These are phyloP conservation scores for Nemapogon koenigi DNA, from an alignment of 2,888 invertebrate genomes.

Conservation along the genomic window DNA sequence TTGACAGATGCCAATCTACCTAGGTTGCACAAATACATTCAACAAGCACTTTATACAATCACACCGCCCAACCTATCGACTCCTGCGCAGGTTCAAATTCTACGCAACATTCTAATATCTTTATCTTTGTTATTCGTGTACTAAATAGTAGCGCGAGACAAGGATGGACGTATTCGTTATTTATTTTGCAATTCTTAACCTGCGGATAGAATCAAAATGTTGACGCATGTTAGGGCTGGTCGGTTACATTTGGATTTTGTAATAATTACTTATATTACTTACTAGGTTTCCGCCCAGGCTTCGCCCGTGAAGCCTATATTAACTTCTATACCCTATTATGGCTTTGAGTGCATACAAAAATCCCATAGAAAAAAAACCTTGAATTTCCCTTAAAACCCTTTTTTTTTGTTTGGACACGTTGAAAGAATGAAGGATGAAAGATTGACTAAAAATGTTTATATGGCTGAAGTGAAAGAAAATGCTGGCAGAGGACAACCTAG, in stretches of 20 bases:
- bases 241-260: constrained; percentile 6
- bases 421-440: too few species aligned
- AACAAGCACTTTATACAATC: constrained; percentile 25
- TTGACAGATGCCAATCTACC: constrained; percentile 10
- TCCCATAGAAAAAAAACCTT: too few species aligned
- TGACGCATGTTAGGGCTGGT: constrained; percentile 20
- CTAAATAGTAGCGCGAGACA: constrained; percentile 14
- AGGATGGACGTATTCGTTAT: constrained; percentile 22
- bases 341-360: too few species aligned
- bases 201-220: constrained; percentile 29
- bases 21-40: constrained; percentile 21
- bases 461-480: too few species aligned
- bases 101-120: constrained; percentile 18
- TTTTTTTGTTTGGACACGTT: too few species aligned
- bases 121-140: constrained; percentile 10
- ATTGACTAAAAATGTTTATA: too few species aligned
- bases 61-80: constrained; percentile 20
- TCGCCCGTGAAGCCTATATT: too few species aligned
- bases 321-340: too few species aligned
- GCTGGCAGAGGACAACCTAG: too few species aligned
- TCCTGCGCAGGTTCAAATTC: constrained; percentile 24
- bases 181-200: constrained; percentile 22
- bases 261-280: constrained; percentile 4
- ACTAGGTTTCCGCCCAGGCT: too few species aligned
- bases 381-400: too few species aligned